phyloP scores from a whole-genome alignment of 2,888 invertebrate species.

The Melieria omissa region DNA sequence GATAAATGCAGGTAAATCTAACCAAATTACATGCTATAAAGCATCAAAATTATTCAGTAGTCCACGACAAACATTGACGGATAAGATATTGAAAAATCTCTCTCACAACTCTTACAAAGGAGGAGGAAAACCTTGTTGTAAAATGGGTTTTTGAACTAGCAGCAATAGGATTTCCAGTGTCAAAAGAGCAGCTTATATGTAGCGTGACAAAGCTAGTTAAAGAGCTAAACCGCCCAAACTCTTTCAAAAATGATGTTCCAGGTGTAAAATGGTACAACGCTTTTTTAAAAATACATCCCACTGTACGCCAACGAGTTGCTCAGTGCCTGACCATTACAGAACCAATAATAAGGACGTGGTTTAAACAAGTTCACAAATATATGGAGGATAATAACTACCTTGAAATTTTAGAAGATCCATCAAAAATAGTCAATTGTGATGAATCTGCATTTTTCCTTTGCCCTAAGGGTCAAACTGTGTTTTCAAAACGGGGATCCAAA shows the following conservation, averaged over 20 bases:
- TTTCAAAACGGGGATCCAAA: conserved; percentile 55
- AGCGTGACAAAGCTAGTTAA: too few relatives aligned
- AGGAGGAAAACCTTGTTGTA: conserved; percentile 30
- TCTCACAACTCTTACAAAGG: neutral
- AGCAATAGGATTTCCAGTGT: conserved; percentile 54
- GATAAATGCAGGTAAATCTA: neutral
- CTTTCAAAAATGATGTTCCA: too few relatives aligned
- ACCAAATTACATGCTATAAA: conserved; percentile 10
- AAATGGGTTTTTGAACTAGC: conserved; percentile 41
- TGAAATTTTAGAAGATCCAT: conserved; percentile 49
- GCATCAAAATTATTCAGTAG: conserved; percentile 11
- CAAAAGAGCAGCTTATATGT: conserved; percentile 47
- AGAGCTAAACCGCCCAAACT: too few relatives aligned
- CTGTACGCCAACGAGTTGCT: too few relatives aligned
- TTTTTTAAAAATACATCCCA: too few relatives aligned
- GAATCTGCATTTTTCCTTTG: conserved; percentile 60
- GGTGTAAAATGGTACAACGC: too few relatives aligned
- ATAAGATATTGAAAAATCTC: conserved; percentile 18
- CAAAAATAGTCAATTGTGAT: conserved; percentile 58
- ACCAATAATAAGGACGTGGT: conserved; percentile 53
- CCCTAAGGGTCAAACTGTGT: conserved; percentile 56
- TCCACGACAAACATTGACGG: conserved; percentile 14
- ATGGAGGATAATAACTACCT: conserved; percentile 44
- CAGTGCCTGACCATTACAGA: conserved; percentile 55
- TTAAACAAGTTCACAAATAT: conserved; percentile 50